Conservation (phyloP, 2,113 vertebrate genomes). For the Otus sunia region DNA sequence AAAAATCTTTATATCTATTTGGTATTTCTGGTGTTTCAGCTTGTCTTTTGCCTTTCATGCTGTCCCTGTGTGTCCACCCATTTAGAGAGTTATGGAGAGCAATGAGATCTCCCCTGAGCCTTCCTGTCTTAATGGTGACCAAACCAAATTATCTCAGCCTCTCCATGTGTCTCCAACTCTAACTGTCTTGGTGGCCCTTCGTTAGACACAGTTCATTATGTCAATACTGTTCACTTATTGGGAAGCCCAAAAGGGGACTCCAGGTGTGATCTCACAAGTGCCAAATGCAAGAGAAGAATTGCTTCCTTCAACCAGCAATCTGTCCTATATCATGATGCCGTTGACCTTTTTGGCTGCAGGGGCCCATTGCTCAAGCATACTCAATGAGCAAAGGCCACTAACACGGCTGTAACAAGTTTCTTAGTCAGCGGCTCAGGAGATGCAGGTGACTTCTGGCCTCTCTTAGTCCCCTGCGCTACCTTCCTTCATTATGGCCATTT, state of each 20-base stretch:
- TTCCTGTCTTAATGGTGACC: neutral
- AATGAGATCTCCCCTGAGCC: neutral
- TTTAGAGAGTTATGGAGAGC: neutral
- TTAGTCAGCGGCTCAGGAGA: neutral
- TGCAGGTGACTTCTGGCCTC: neutral
- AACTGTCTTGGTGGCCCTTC: neutral
- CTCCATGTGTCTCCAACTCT: neutral
- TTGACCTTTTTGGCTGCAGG: neutral
- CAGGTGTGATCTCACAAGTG: neutral
- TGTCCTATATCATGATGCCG: accelerated
- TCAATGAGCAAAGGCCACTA: neutral
- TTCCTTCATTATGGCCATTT: neutral
- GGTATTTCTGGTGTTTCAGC: neutral
- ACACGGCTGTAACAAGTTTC: accelerated
- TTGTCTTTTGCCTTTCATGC: neutral
- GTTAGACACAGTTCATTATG: neutral
- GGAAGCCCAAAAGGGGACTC: neutral
- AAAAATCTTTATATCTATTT: neutral
- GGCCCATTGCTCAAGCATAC: accelerated
- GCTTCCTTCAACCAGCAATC: neutral
- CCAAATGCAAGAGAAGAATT: neutral
- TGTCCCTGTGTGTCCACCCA: neutral
- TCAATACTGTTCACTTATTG: neutral
- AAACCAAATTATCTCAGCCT: neutral
- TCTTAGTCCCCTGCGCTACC: accelerated